Base-by-base conservation (phyloP, 2,797 vertebrate species). In the Epinephelus coioides region DNA sequence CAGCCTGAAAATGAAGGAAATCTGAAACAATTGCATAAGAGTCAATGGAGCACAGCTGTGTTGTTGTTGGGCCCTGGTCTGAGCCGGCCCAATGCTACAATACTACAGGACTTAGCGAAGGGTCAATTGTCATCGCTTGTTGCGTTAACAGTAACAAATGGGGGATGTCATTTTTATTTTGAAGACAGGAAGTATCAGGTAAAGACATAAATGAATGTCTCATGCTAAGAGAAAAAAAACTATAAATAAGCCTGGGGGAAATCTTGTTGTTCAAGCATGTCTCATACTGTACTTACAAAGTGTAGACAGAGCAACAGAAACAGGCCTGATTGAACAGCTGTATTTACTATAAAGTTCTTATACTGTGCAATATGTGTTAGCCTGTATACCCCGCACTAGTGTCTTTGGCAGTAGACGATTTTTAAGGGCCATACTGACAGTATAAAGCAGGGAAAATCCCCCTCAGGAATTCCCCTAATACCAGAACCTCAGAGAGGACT, bases 381-480 rank as follows among this genome's bases (percentile, higher is more conserved):
- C 63, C 55, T 80, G 83, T 73, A 64, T 61, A 77, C 57, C 23
- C 59, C 44, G 72, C 66, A 77, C 74, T 72, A 40, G 73, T 74
- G 54, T 83, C 46, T 84, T 54, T 79, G 70, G 63, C 79, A 85
- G 78, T 27, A 77, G 74, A 73, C 73, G 50, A 81, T 87, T 91
- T 79, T 92, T 88, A 87, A 91, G 84, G 82, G 88, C 73, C 79
- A 78, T 82, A 73, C 84, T 88, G 84, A 90, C 87, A 87, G 89
- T 81, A 84, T 90, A 91, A 92, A 90, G 84, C 79, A 85, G 83
- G 73, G 87, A 78, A 94, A 92, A 91, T 86, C 86, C 88, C 86
- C 88, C 83, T 73, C 55, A 87, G 89, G 90, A 94, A 90, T 91
- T 92, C 87, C 89, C 87, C 86, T 85, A 91, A 90, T 86, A 85